Conservation (phyloP, 1,140 invertebrate species). For the Drosophila triauraria region DNA sequence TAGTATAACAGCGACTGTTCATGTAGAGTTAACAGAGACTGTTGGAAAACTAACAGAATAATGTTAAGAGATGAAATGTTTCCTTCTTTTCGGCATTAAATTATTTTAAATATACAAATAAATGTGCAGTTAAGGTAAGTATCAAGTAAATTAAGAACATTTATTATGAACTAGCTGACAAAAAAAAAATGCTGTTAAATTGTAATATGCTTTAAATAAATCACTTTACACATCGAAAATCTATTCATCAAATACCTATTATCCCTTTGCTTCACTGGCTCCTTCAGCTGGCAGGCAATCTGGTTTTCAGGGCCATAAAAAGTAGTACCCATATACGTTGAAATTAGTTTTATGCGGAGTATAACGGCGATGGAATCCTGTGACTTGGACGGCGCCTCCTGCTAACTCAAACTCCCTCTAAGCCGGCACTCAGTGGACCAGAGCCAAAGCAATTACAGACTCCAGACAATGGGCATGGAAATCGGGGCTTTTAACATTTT, state of each 20-base stretch:
- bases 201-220: not conserved
- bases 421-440: slow-evolving; percentile 53
- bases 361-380: slow-evolving; percentile 15
- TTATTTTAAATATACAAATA: no score
- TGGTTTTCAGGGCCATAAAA: not conserved
- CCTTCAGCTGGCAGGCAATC: not conserved
- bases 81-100: not conserved
- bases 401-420: slow-evolving; percentile 24
- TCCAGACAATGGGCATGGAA: slow-evolving; percentile 72
- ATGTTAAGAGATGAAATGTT: not conserved
- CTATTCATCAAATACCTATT: slow-evolving; percentile 15
- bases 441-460: slow-evolving; percentile 68
- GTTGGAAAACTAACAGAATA: not conserved
- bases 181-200: not conserved
- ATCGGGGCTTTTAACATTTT: slow-evolving; percentile 68
- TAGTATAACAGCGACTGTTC: not conserved
- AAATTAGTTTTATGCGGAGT: slow-evolving; percentile 26
- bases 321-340: slow-evolving; percentile 9
- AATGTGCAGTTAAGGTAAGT: not conserved
- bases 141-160: no score
- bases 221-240: not conserved
- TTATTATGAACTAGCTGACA: not conserved
- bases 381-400: not conserved
- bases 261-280: not conserved
- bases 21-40: not conserved